Evolutionary conservation across 1,140 invertebrate species (phyloP), one percentile per base, ranked within the genome.

Genomic region (Drosophila parabipectinata): DNA sequence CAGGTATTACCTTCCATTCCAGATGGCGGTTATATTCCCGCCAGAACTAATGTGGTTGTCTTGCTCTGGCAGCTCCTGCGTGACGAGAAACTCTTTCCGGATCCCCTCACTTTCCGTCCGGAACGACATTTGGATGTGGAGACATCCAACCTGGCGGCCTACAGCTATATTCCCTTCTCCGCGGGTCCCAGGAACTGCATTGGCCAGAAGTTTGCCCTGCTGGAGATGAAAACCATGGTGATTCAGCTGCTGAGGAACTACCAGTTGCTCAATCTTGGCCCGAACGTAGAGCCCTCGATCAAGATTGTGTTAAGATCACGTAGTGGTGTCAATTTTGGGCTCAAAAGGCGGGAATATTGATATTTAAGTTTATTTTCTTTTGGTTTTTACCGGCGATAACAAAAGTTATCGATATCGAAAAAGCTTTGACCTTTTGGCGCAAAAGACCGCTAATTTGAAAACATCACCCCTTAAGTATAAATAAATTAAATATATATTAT

Each of bases 141-240:
- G 92, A 21, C 92, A 92, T 77, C 92, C 85, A 37, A n/a, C 1
- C 34, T 37, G 4, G 10, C 4, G 10, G 34, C 34, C 1, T 94
- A 91, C 77, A 74, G 92, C 18, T 95, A 93, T 83, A 91, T 95
- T 28, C 94, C 95, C 50, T 96, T 96, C 81, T 94, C 93, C 12
- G 94, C 94, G 34, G 95, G 95, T 10, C 93, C 92, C 21, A 92
- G 93, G 74, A 95, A 95, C 78, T 96, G 95, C 77, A 90, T 89
- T 93, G 95, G 95, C 64, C 95, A 96, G 91, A 96, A 95, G 85
- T 97, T 97, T 91, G 96, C 96, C 1, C 92, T 96, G 89, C 90
- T 96, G 78, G 96, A 97, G 92, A 92, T 95, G 84, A 97, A 97
- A 91, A 93, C 81, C 30, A 79, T 90, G 4, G 71, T 93, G 7